Evolutionary conservation across 2,888 invertebrate species (phyloP), one percentile per base, ranked within the genome.

Genomic region (Chrysolina haemoptera): DNA sequence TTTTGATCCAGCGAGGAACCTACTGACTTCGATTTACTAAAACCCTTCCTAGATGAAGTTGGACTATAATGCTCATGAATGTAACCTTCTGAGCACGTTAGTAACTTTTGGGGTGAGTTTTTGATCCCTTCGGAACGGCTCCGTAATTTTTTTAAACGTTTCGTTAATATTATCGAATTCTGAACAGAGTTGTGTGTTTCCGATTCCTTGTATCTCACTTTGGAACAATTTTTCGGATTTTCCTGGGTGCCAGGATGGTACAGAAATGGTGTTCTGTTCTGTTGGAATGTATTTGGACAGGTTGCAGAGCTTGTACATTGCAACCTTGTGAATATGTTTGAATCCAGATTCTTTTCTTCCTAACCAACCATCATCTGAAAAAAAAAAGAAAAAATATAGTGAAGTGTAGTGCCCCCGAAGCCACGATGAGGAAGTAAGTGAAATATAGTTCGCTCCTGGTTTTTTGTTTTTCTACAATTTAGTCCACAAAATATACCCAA

Each of bases 301-400:
- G 87, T 86, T 85, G 86, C 86, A 83, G 84, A 82, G 82, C 84
- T 83, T 83, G 83, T 81, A 86, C 88, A 88, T 88, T 85, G 88
- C 88, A 88, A 86, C 87, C 86, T 84, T 62, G 22, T 71, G 63
- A 53, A 73, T 12, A 64, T 70, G 67, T 59, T 55, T 48, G 59
- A 71, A 80, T 83, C 84, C 83, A 83, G 84, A 72, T 79, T 83
- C 76, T 78, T 76, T 70, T 75, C 40, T 65, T 6, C 48, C 53
- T 50, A 76, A 70, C 65, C 68, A 66, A 69, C 35, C 70, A 68
- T 78, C 18, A 75, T 74, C 81, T 81, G 78, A 41, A 80, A 81
- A 35, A 66, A 69, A 76, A 78, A 68, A 27, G n/a, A n/a, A n/a
- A n/a, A n/a, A n/a, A n/a, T n/a, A n/a, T n/a, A n/a, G n/a, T n/a